Evolutionary conservation across 2,888 invertebrate species (phyloP).

Genomic region (Hydroisotoma schaefferi): DNA sequence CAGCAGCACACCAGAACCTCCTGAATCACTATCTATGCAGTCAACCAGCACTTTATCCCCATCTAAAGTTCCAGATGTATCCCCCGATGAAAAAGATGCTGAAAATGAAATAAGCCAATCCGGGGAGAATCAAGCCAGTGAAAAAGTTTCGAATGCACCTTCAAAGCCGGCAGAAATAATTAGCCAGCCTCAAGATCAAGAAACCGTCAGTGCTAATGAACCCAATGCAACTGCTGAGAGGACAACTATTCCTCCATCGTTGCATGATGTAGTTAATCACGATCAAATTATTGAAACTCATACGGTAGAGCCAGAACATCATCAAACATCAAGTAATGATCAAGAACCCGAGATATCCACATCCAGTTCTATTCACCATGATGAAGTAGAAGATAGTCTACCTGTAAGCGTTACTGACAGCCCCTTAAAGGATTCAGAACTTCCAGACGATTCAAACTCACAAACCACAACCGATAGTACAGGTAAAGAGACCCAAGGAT

Average conservation of each 20-base stretch:
- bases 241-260: too few relatives aligned
- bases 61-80: background rate
- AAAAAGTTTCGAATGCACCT: background rate
- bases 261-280: too few relatives aligned
- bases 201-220: too few relatives aligned
- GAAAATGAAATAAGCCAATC: conserved; percentile 9
- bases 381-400: background rate
- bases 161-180: background rate
- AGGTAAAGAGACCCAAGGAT: background rate
- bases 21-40: conserved; percentile 22
- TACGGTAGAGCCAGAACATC: too few relatives aligned
- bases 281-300: too few relatives aligned
- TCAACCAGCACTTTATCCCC: conserved; percentile 20
- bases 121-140: background rate
- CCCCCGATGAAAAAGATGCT: background rate
- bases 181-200: too few relatives aligned
- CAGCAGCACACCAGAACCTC: conserved; percentile 30
- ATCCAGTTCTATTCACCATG: background rate
- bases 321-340: too few relatives aligned
- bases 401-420: background rate
- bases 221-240: too few relatives aligned
- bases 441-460: background rate
- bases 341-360: background rate
- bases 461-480: background rate
- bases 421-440: background rate